Percentiles rank a stretch among this genome's conserved stretches.
phyloP scores from a whole-genome alignment of 2,888 invertebrate genomes.

The Melieria picta region DNA sequence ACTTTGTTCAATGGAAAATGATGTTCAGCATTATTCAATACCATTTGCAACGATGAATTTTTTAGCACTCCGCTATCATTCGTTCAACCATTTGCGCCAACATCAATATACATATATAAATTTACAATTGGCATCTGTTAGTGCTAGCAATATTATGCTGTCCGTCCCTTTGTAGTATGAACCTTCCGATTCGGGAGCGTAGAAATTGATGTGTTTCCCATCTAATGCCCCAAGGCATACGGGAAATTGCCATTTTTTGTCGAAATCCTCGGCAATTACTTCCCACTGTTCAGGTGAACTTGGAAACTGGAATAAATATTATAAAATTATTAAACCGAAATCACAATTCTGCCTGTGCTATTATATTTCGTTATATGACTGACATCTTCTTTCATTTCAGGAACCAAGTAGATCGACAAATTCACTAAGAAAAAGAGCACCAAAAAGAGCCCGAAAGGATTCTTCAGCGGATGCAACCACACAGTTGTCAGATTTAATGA shows the following conservation, averaged over 20 bases:
- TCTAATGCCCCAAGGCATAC: constrained; percentile 31
- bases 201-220: constrained; percentile 30
- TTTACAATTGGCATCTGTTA: too few relatives aligned
- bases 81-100: too few relatives aligned
- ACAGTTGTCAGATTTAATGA: neutral
- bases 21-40: too few relatives aligned
- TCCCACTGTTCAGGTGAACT: constrained; percentile 9
- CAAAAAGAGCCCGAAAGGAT: neutral
- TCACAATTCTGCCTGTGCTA: neutral
- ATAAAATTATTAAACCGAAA: neutral
- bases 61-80: too few relatives aligned
- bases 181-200: constrained; percentile 16
- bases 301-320: constrained; percentile 2
- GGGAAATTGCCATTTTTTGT: constrained; percentile 32
- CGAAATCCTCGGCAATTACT: constrained; percentile 20
- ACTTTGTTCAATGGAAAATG: too few relatives aligned
- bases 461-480: neutral
- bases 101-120: too few relatives aligned
- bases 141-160: too few relatives aligned
- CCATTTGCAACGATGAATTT: too few relatives aligned
- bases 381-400: neutral
- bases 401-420: neutral
- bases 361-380: neutral
- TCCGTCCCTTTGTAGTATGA: constrained; percentile 24
- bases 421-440: neutral